These are phyloP conservation scores for Cosmorhoe ocellata DNA, from an alignment of 2,888 invertebrate genomes.

Conservation along the genomic window DNA sequence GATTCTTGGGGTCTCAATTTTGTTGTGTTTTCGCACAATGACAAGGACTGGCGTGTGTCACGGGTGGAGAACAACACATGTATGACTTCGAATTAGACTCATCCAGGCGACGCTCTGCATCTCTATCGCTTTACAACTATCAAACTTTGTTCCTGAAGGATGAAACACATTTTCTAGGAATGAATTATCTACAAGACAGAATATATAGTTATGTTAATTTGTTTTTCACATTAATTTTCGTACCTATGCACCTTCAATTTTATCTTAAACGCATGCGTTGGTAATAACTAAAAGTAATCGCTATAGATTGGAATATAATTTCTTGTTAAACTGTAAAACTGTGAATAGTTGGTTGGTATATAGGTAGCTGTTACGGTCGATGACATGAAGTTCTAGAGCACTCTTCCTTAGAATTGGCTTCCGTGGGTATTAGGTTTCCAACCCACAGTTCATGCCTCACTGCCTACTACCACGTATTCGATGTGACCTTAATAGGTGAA, in stretches of 20 bases:
- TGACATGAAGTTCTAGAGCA: slow-evolving; percentile 29
- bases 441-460: slow-evolving; percentile 50
- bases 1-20: slow-evolving; percentile 24
- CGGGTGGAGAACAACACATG: slow-evolving; percentile 58
- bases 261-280: too few species aligned
- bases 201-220: neutral
- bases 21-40: slow-evolving; percentile 26
- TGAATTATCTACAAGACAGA: neutral
- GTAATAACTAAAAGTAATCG: too few species aligned
- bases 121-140: slow-evolving; percentile 13
- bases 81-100: slow-evolving; percentile 56
- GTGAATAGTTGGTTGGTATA: neutral
- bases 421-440: slow-evolving; percentile 62
- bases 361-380: slow-evolving; percentile 10
- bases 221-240: neutral
- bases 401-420: slow-evolving; percentile 51
- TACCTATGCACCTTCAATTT: neutral
- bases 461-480: slow-evolving; percentile 31
- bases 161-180: neutral
- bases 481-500: slow-evolving; percentile 27
- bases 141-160: slow-evolving; percentile 24
- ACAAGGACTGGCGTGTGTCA: slow-evolving; percentile 52
- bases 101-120: slow-evolving; percentile 36
- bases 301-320: too few species aligned
- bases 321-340: too few species aligned